These are phyloP conservation scores for Vulpes ferrilata DNA, from an alignment of 2,113 vertebrate genomes.

Conservation along the genomic window DNA sequence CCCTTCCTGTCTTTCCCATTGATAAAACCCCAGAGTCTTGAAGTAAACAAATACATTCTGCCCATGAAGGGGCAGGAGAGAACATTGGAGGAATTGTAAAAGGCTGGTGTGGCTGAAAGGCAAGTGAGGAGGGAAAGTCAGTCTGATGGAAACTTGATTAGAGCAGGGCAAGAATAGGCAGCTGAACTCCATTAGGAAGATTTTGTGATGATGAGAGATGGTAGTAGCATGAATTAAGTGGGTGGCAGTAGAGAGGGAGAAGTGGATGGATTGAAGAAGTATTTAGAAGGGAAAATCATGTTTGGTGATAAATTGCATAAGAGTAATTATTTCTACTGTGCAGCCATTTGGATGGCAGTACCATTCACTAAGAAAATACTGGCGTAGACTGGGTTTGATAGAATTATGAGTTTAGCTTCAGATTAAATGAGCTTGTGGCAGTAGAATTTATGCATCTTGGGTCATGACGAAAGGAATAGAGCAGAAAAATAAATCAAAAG, in stretches of 20 bases:
- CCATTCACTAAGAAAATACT: background rate
- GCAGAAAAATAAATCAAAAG: slow-evolving; percentile 11
- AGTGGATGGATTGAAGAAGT: background rate
- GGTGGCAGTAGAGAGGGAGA: background rate
- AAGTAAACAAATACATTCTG: background rate
- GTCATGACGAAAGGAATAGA: background rate
- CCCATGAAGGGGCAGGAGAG: background rate
- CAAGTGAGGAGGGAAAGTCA: background rate
- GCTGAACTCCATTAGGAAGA: background rate
- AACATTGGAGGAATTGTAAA: background rate
- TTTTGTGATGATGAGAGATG: background rate
- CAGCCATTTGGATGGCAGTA: background rate
- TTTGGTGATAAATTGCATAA: background rate
- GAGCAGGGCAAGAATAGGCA: background rate
- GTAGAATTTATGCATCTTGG: background rate
- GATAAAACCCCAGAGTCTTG: background rate
- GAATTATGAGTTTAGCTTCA: slow-evolving; percentile 31
- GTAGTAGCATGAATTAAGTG: background rate
- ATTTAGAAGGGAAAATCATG: background rate
- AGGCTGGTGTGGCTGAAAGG: background rate
- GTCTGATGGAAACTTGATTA: background rate
- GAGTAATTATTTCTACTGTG: background rate
- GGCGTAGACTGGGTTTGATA: background rate
- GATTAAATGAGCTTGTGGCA: slow-evolving; percentile 24
- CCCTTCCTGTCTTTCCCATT: background rate